Evolutionary conservation across 2,113 vertebrate genomes (phyloP), one percentile per base, ranked within the genome.

Genomic region (Meleagris gallopavo): DNA sequence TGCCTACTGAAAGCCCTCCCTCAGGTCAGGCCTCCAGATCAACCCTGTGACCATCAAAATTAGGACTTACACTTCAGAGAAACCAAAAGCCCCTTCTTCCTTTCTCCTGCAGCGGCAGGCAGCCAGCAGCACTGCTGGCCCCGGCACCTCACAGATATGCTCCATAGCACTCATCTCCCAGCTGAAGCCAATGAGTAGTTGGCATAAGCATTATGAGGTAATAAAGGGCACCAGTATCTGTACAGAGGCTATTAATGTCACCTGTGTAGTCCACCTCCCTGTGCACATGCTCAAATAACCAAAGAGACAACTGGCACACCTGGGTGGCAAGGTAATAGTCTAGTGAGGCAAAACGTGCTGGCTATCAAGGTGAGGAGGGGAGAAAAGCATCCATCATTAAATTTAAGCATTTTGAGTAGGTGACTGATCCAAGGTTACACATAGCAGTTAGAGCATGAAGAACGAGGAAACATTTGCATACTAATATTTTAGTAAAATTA

Each of bases 61-160:
- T 57, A 9, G 7, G 27, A 4, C 21, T 40, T 50, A 21, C 24
- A 27, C 2, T 20, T 3, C 38, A 46, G 24, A 79, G 11, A 17
- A 43, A 2, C 5, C 22, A 13, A 1, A 54, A 45, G 0, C 10
- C 13, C 17, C 1, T 7, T 1, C 0, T 0, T 5, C 1, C 27
- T 10, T 7, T 12, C 29, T 17, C 11, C n/a, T 4, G 3, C 5
- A 24, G 6, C 12, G 6, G 2, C 38, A 52, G 6, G 4, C 3
- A 25, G 36, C 34, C 3, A n/a, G 6, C 29, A 22, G 10, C 2
- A 1, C 15, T 36, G 13, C 4, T 1, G 10, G 2, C 11, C 36
- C 14, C 7, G 4, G 38, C 22, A 34, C 0, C 6, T 8, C 17
- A 22, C 64, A 83, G 48, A 19, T 74, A 41, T 1, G 57, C 50